Conservation (phyloP, 2,888 invertebrate species). For the Nephrocerus scutellatus region DNA sequence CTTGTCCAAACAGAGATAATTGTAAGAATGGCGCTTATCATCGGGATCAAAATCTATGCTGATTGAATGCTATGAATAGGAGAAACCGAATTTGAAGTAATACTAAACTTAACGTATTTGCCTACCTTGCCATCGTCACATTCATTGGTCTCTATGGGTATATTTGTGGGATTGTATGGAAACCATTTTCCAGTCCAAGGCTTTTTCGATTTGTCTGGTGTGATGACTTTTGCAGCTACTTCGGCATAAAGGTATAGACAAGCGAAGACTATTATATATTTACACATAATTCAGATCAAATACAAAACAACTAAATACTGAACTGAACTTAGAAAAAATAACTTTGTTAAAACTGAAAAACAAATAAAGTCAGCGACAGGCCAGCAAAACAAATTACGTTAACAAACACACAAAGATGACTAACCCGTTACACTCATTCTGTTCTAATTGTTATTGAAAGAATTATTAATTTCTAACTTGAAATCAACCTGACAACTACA, state of each 20-base stretch:
- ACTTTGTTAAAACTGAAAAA: not conserved
- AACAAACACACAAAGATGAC: too few species aligned
- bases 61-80: slow-evolving; percentile 25
- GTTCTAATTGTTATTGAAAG: too few species aligned
- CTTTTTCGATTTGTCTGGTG: slow-evolving; percentile 5
- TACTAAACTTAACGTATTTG: not conserved
- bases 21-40: slow-evolving; percentile 30
- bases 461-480: too few species aligned
- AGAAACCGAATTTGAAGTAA: slow-evolving; percentile 8
- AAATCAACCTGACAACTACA: too few species aligned
- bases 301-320: slow-evolving; percentile 13
- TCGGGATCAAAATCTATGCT: slow-evolving; percentile 32
- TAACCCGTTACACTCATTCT: too few species aligned
- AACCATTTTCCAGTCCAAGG: slow-evolving; percentile 31
- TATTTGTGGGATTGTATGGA: slow-evolving; percentile 21
- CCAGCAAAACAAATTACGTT: too few species aligned
- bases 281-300: not conserved
- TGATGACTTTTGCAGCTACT: not conserved
- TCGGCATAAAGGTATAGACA: not conserved
- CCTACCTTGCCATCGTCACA: slow-evolving; percentile 65
- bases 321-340: slow-evolving; percentile 15
- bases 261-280: too few species aligned
- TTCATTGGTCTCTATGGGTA: slow-evolving; percentile 15
- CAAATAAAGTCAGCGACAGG: slow-evolving; percentile 1
- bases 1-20: slow-evolving; percentile 56